Evolutionary conservation across 2,888 invertebrate species (phyloP).

Genomic region (Mycogona germanica): DNA sequence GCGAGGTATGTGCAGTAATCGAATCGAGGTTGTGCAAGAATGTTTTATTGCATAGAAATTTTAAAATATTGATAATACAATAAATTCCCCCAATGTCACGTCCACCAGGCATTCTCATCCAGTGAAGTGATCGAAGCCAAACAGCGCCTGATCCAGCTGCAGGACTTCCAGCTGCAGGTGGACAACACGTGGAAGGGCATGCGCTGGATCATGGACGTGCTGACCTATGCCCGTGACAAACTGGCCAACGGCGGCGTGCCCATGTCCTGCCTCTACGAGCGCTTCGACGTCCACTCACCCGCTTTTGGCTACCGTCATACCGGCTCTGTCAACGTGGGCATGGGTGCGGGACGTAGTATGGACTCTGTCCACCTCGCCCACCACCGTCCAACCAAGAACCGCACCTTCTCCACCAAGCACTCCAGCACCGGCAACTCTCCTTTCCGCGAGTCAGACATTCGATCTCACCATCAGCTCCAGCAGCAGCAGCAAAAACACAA

Average conservation of each 20-base stretch:
- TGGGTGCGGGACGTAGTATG: slow-evolving; percentile 11
- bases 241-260: slow-evolving; percentile 34
- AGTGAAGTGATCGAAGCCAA: slow-evolving; percentile 75
- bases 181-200: slow-evolving; percentile 87
- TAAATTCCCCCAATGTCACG: neutral
- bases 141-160: slow-evolving; percentile 65
- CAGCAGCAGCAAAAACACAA: neutral
- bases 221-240: slow-evolving; percentile 82
- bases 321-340: neutral
- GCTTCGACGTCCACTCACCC: slow-evolving; percentile 6
- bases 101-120: slow-evolving; percentile 65
- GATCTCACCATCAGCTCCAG: too few relatives aligned
- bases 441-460: too few relatives aligned
- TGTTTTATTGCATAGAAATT: neutral
- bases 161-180: slow-evolving; percentile 70
- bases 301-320: neutral
- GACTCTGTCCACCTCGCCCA: slow-evolving; percentile 7
- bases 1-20: slow-evolving; percentile 48
- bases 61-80: neutral
- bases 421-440: neutral
- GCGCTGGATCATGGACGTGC: slow-evolving; percentile 93
- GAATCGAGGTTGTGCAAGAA: neutral
- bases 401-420: neutral
- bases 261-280: slow-evolving; percentile 23
- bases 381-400: too few relatives aligned